A percentile compares a stretch with the other conserved stretches of the same genome.
Evolutionary conservation across 2,888 invertebrate genomes (phyloP).

Genomic region (Acleris emargana): DNA sequence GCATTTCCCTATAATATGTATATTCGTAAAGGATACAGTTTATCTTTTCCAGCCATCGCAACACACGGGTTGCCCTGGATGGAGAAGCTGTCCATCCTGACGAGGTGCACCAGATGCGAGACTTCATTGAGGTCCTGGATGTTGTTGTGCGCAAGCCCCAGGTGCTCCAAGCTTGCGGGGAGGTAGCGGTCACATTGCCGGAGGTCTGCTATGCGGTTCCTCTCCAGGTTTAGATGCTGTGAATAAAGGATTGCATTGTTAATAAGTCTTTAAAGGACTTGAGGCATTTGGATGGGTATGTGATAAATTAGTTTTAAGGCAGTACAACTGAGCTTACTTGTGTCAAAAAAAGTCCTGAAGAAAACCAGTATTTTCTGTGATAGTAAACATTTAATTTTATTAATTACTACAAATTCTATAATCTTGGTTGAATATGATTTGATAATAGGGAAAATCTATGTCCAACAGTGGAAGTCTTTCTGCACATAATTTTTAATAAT

Average conservation of each 20-base stretch:
- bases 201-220: slow-evolving; percentile 92
- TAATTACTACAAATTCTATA: neutral
- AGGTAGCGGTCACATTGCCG: slow-evolving; percentile 92
- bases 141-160: slow-evolving; percentile 92
- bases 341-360: too few species aligned
- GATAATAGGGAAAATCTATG: too few species aligned
- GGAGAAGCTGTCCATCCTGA: slow-evolving; percentile 90
- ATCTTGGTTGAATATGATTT: too few species aligned
- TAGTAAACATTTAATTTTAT: neutral
- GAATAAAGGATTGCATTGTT: slow-evolving; percentile 39
- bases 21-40: slow-evolving; percentile 88
- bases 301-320: too few species aligned
- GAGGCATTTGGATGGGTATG: too few species aligned
- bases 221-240: slow-evolving; percentile 92
- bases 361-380: too few species aligned
- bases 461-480: too few species aligned
- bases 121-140: slow-evolving; percentile 94
- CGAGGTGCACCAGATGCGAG: slow-evolving; percentile 90
- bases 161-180: slow-evolving; percentile 88
- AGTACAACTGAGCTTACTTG: too few species aligned
- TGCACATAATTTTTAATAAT: too few species aligned
- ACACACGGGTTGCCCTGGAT: slow-evolving; percentile 95
- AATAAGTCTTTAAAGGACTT: too few species aligned
- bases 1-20: neutral
- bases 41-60: slow-evolving; percentile 87